Evolutionary conservation across 2,888 invertebrate species (phyloP).

Genomic region (Apodemia mormo): DNA sequence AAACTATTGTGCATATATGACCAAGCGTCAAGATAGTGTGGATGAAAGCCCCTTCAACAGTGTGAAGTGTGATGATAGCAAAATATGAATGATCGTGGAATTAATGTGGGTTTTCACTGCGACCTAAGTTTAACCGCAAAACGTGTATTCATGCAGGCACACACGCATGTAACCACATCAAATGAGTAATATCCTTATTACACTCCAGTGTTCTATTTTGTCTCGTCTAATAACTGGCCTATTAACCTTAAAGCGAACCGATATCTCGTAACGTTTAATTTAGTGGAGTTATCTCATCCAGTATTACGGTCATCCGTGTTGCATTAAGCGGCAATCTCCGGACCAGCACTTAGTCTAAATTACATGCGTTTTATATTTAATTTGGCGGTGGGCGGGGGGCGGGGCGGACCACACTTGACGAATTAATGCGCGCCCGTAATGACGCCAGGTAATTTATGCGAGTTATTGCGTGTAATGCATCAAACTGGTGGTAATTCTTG

Average conservation of each 20-base stretch:
- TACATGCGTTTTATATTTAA: conserved; percentile 35
- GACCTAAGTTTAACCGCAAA: no score
- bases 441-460: conserved; percentile 47
- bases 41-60: no score
- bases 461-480: conserved; percentile 50
- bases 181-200: conserved; percentile 5
- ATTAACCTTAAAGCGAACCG: conserved; percentile 4
- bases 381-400: conserved; percentile 27
- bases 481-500: conserved; percentile 38
- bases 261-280: conserved; percentile 16
- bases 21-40: no score
- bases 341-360: conserved; percentile 31
- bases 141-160: background rate
- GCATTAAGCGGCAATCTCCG: conserved; percentile 23
- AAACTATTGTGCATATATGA: no score
- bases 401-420: conserved; percentile 56
- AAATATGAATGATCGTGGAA: no score
- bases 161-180: background rate
- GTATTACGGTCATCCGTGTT: conserved; percentile 14
- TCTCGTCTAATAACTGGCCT: conserved; percentile 2
- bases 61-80: no score
- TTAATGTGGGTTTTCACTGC: no score
- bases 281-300: conserved; percentile 12
- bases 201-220: background rate
- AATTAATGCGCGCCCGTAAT: conserved; percentile 53